phyloP scores from a whole-genome alignment of 2,888 invertebrate genomes.

The Zonitis immaculata region DNA sequence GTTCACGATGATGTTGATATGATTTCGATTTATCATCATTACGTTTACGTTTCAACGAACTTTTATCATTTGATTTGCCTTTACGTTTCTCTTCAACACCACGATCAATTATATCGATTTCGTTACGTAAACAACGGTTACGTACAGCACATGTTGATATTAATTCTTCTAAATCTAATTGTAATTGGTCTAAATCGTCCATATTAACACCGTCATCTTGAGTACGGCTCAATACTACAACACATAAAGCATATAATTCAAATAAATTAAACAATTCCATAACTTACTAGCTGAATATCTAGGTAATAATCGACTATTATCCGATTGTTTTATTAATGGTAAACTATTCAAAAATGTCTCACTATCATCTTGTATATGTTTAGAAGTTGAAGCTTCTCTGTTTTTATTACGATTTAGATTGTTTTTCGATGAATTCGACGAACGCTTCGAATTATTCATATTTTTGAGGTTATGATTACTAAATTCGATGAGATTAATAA shows the following conservation, averaged over 20 bases:
- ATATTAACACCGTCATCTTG: conserved; percentile 75
- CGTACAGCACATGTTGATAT: conserved; percentile 79
- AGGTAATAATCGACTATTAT: conserved; percentile 63
- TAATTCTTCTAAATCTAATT: conserved; percentile 81
- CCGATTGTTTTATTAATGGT: conserved; percentile 67
- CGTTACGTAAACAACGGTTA: conserved; percentile 70
- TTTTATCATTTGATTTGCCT: conserved; percentile 40
- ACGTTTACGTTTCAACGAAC: conserved; percentile 42
- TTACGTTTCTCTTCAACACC: conserved; percentile 51
- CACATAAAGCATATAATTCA: too few relatives aligned
- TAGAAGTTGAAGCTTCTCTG: not conserved
- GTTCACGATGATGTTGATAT: conserved; percentile 29
- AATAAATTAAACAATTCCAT: too few relatives aligned
- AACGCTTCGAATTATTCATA: not conserved
- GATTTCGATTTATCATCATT: conserved; percentile 40
- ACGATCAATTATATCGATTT: conserved; percentile 65
- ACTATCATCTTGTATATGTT: not conserved
- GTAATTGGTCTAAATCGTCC: conserved; percentile 84
- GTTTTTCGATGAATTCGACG: not conserved
- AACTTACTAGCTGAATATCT: conserved; percentile 58
- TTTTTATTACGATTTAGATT: not conserved
- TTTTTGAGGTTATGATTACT: not conserved
- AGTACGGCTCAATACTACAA: conserved; percentile 58
- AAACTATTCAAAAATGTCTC: conserved; percentile 22
- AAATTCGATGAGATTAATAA: too few relatives aligned